Evolutionary conservation across 2,113 vertebrate genomes (phyloP).

Genomic region (Cygnus buccinator): DNA sequence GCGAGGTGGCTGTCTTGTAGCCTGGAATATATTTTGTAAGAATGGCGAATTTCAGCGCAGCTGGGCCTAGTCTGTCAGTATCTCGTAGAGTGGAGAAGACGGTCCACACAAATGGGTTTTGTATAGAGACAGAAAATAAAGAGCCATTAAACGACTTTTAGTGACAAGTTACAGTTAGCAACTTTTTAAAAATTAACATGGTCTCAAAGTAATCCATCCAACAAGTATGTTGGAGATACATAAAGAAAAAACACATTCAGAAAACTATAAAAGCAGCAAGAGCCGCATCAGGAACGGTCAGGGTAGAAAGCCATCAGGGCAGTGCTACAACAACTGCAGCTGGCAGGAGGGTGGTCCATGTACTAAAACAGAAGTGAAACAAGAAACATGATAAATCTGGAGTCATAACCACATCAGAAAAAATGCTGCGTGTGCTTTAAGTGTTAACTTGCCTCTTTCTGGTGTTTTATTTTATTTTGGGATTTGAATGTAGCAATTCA

Average conservation of each 20-base stretch:
- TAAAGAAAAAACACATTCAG: neutral
- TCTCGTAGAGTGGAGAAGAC: neutral
- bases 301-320: fast-evolving
- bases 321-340: neutral
- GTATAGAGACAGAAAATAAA: neutral
- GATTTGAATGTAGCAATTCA: neutral
- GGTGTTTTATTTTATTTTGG: neutral
- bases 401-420: neutral
- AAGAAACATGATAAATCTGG: neutral
- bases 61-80: neutral
- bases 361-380: neutral
- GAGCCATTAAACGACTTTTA: neutral
- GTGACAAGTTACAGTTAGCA: neutral
- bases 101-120: fast-evolving
- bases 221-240: neutral
- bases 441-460: neutral
- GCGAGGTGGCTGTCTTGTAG: fast-evolving
- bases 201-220: neutral
- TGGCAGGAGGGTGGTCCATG: neutral
- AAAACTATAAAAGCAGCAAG: neutral
- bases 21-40: neutral
- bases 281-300: neutral
- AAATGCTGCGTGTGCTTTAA: neutral
- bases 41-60: neutral
- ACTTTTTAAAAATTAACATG: neutral